Evolutionary conservation across 2,888 invertebrate species (phyloP), one percentile per base, ranked within the genome.

Genomic region (Caprella mutica): DNA sequence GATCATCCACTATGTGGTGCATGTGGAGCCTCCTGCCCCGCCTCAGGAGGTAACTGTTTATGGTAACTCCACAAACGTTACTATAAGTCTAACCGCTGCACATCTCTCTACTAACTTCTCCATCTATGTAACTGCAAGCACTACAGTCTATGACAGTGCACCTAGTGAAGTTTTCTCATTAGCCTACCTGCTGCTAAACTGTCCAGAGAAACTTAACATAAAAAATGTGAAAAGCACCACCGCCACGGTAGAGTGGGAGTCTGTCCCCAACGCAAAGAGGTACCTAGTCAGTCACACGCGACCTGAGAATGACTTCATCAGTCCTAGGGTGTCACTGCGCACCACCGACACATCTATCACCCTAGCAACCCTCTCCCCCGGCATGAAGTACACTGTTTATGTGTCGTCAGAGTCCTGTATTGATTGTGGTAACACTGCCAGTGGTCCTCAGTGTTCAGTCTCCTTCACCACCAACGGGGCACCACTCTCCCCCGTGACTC

Each of bases 61-160:
- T 17, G 48, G 29, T 3, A n/a, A 23, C 17, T 19, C 19, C 29
- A 48, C 48, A 4, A 5, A 48, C n/a, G 27, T 30, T 3, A 30
- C 48, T 30, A 24, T 48, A 9, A 48, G 17, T 9, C 48, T 48
- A 17, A 24, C 30, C n/a, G n/a, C n/a, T 6, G 19, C 48, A 1
- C 48, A 27, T 17, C 48, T n/a, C 19, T 12, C 27, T 8, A n/a
- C 30, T 30, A 27, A 30, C 30, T 21, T 48, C 30, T 48, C 27
- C 17, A 30, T 48, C n/a, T 48, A 82, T 83, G 78, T 84, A 5
- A 77, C 80, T 5, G 86, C 86, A 0, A 77, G 77, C 40, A 86
- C 85, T 70, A 73, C 74, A 17, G 75, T 75, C 1, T 76, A 75
- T 67, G 77, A 78, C 33, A 86, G 86, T 42, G 35, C 9, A 1